phyloP scores from a whole-genome alignment of 2,113 vertebrate species.

The Carassius carassius region DNA sequence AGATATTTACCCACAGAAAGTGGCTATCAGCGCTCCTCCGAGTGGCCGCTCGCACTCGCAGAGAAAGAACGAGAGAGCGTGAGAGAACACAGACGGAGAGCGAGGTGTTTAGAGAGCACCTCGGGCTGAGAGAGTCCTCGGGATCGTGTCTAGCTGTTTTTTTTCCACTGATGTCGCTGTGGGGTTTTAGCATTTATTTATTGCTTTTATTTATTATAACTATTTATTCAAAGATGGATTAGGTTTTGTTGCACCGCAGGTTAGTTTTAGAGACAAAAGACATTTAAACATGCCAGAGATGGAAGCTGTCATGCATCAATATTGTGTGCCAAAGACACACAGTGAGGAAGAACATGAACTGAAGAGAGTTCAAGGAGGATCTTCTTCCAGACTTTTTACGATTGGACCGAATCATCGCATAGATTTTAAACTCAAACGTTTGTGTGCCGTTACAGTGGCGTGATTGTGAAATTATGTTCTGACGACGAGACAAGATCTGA shows the following conservation, averaged over 20 bases:
- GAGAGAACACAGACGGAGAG: constrained; percentile 45
- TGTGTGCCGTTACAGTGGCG: constrained; percentile 54
- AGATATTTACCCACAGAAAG: constrained; percentile 8
- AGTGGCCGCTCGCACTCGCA: constrained; percentile 31
- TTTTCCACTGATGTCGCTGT: constrained; percentile 42
- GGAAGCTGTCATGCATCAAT: neutral
- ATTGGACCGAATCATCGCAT: neutral
- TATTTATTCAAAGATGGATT: constrained; percentile 62
- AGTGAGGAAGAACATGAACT: neutral
- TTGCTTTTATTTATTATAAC: constrained; percentile 76
- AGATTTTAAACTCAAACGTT: constrained; percentile 21
- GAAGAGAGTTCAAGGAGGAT: neutral
- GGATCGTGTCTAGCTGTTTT: constrained; percentile 34
- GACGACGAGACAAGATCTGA: constrained; percentile 65
- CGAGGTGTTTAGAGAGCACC: constrained; percentile 5
- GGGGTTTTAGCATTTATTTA: constrained; percentile 74
- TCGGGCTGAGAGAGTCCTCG: constrained; percentile 11
- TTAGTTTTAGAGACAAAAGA: constrained; percentile 10
- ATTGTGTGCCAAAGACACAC: constrained; percentile 32
- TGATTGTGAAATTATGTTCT: constrained; percentile 63
- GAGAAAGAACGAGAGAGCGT: constrained; percentile 20
- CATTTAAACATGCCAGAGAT: neutral
- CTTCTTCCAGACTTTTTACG: neutral
- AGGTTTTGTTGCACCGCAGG: constrained; percentile 23
- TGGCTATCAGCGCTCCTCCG: constrained; percentile 38